Evolutionary conservation across 2,888 invertebrate genomes (phyloP).

Genomic region (Drosophila silvestris): DNA sequence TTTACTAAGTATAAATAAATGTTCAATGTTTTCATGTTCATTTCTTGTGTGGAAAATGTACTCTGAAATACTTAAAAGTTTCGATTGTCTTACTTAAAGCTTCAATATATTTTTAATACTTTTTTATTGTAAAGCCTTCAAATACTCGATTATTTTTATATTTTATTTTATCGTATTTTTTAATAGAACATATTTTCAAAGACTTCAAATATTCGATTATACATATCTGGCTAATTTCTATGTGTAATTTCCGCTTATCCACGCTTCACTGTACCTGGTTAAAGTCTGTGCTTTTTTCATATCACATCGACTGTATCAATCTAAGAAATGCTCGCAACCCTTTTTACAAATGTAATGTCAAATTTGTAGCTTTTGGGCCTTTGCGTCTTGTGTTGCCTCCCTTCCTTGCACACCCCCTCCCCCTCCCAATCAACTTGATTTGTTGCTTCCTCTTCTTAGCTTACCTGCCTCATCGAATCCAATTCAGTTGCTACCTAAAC

Average conservation of each 20-base stretch:
- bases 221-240: background rate
- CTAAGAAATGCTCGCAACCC: background rate
- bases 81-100: too few species aligned
- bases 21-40: background rate
- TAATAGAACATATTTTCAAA: too few species aligned
- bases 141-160: background rate
- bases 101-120: background rate
- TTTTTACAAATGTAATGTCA: background rate
- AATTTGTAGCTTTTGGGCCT: background rate
- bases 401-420: background rate
- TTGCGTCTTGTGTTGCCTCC: background rate
- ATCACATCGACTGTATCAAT: background rate
- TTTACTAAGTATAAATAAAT: background rate
- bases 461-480: background rate
- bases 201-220: background rate
- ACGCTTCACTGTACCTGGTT: background rate
- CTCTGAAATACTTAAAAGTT: background rate
- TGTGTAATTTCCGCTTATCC: background rate
- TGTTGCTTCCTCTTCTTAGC: slow-evolving; percentile 6
- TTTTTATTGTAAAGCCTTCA: background rate
- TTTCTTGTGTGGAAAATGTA: background rate
- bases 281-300: background rate
- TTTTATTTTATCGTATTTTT: too few species aligned
- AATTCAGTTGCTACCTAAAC: slow-evolving; percentile 25
- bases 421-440: background rate